A percentile compares a stretch with the other conserved stretches of the same genome.
phyloP scores from a whole-genome alignment of 2,888 invertebrate species.

The Tineola bisselliella region DNA sequence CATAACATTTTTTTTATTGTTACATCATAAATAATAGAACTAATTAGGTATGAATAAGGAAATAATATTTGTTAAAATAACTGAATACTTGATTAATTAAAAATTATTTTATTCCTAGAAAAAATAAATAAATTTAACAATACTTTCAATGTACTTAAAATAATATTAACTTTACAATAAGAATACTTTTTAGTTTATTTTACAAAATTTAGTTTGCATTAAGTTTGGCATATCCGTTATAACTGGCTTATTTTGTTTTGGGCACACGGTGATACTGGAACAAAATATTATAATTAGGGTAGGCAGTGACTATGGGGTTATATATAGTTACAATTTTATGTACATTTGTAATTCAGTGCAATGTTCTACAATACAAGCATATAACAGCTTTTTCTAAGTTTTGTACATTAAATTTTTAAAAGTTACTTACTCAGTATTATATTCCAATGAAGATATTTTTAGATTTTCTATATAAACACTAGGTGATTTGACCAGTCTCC shows the following conservation, averaged over 20 bases:
- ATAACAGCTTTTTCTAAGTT: background rate
- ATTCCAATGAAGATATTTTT: conserved; percentile 77
- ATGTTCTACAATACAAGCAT: background rate
- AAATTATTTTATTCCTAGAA: background rate
- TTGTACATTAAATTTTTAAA: background rate
- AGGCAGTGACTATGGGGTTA: too few species aligned
- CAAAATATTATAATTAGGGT: conserved; percentile 16
- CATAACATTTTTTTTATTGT: background rate
- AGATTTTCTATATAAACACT: conserved; percentile 78
- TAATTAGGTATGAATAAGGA: too few species aligned
- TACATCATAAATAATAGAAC: too few species aligned
- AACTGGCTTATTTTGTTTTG: conserved; percentile 72
- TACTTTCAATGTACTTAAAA: conserved; percentile 25
- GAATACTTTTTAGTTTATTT: conserved; percentile 17
- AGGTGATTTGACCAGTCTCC: conserved; percentile 80
- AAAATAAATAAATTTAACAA: conserved; percentile 36
- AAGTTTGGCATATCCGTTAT: conserved; percentile 69
- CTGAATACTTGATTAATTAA: background rate
- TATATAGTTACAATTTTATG: background rate
- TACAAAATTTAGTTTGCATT: conserved; percentile 56
- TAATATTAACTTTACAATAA: background rate
- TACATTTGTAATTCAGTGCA: background rate
- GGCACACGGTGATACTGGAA: conserved; percentile 76
- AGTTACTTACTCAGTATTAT: conserved; percentile 68
- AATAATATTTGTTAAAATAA: conserved; percentile 8